Conservation (phyloP, 1,140 invertebrate species). For the Glossosoma conforme region DNA sequence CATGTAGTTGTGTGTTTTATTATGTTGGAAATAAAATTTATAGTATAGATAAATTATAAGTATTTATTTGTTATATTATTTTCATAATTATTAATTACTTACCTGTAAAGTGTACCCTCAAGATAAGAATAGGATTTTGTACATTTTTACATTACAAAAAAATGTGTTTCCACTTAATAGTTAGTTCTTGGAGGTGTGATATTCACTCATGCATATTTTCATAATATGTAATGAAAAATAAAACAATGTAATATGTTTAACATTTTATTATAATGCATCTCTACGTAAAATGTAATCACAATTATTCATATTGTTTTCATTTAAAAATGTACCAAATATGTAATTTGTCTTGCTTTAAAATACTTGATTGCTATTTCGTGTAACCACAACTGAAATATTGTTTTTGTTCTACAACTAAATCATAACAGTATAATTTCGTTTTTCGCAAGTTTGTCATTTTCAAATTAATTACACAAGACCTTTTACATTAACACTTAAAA, state of each 20-base stretch:
- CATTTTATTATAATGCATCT: conserved; percentile 33
- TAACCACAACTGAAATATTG: conserved; percentile 27
- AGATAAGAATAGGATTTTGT: too few relatives aligned
- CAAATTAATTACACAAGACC: conserved; percentile 18
- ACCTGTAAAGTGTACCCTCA: too few relatives aligned
- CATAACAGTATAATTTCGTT: conserved; percentile 29
- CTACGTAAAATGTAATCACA: conserved; percentile 31
- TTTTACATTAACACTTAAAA: conserved; percentile 28
- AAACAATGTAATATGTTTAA: conserved; percentile 29
- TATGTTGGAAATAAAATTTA: too few relatives aligned
- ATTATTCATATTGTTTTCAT: conserved; percentile 26
- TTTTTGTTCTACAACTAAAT: conserved; percentile 22
- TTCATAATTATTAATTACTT: too few relatives aligned
- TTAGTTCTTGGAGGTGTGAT: too few relatives aligned
- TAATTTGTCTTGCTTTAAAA: conserved; percentile 27
- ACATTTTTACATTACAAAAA: too few relatives aligned
- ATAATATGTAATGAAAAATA: too few relatives aligned
- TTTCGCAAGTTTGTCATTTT: conserved; percentile 21
- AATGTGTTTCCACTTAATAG: too few relatives aligned
- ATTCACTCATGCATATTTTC: too few relatives aligned
- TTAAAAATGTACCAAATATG: conserved; percentile 31
- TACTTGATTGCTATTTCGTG: conserved; percentile 27
- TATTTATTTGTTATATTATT: too few relatives aligned
- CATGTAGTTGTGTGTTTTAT: too few relatives aligned
- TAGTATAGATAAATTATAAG: too few relatives aligned